phyloP scores from a whole-genome alignment of 1,140 invertebrate species.

The Pseudachorutes palmiensis region DNA sequence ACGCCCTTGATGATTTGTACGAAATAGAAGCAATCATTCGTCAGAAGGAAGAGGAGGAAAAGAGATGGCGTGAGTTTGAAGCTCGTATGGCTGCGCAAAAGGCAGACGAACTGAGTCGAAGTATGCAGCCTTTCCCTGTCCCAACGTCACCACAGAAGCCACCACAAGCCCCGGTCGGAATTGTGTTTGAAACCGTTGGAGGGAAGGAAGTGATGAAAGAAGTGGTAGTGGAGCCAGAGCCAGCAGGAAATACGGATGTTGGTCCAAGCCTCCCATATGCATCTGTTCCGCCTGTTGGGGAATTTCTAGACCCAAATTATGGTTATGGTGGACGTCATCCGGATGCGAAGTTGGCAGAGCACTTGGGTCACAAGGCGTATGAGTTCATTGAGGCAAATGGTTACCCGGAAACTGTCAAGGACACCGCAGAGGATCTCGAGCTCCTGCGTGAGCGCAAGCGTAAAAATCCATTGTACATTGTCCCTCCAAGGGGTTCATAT shows the following conservation, averaged over 20 bases:
- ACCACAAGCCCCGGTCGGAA: conserved; percentile 18
- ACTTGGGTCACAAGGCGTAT: conserved; percentile 33
- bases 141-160: not conserved
- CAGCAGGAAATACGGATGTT: not conserved
- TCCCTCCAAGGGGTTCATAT: conserved; percentile 24
- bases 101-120: not conserved
- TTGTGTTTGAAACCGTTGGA: conserved; percentile 28
- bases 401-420: conserved; percentile 26
- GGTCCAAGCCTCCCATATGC: conserved; percentile 6
- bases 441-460: not conserved
- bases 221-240: conserved; percentile 5
- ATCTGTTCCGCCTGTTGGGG: conserved; percentile 25
- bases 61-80: conserved; percentile 13
- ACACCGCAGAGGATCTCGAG: conserved; percentile 11
- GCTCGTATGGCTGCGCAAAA: conserved; percentile 4
- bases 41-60: conserved; percentile 18
- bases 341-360: conserved; percentile 32
- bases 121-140: conserved; percentile 24
- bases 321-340: conserved; percentile 32
- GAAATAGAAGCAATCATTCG: conserved; percentile 19
- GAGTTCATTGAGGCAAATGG: conserved; percentile 29
- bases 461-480: conserved; percentile 26
- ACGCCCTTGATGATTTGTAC: conserved; percentile 25
- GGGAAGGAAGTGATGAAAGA: conserved; percentile 12
- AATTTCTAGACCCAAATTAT: conserved; percentile 23